A percentile compares a stretch with the other conserved stretches of the same genome.
phyloP scores from a whole-genome alignment of 64 coral and sea anemone species.

The Hydrozoanthus tunicans region DNA sequence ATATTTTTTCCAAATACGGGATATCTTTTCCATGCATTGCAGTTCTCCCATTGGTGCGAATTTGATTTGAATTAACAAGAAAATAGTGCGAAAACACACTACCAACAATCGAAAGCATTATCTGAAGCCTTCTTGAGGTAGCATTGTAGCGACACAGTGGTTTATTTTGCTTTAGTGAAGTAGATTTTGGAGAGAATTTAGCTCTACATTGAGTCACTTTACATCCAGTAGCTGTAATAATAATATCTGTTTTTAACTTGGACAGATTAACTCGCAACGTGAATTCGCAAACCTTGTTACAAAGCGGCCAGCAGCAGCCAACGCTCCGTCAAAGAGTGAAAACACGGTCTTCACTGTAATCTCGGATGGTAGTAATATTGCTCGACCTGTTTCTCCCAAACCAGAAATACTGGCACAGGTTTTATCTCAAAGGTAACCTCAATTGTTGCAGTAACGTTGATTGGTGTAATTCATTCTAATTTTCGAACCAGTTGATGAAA shows the following conservation, averaged over 20 bases:
- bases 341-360: background rate
- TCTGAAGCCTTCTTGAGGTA: constrained; percentile 20
- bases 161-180: constrained; percentile 42
- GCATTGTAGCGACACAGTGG: constrained; percentile 42
- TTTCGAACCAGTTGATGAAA: no score
- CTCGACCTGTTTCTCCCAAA: background rate
- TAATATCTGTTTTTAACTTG: background rate
- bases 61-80: no score
- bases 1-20: no score
- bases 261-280: constrained; percentile 26
- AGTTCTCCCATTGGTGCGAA: no score
- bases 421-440: constrained; percentile 27
- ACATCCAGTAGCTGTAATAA: background rate
- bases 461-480: no score
- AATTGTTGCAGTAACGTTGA: background rate
- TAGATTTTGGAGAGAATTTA: no score
- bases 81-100: no score
- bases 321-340: background rate
- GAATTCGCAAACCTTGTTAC: background rate
- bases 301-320: background rate
- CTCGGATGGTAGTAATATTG: background rate
- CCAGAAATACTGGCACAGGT: constrained; percentile 28
- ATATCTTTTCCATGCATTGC: no score
- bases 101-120: no score
- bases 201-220: no score